Percentiles rank a stretch among this genome's conserved stretches.
Conservation (phyloP, 2,888 invertebrate genomes). For the Poecilobothrus nobilitatus region DNA sequence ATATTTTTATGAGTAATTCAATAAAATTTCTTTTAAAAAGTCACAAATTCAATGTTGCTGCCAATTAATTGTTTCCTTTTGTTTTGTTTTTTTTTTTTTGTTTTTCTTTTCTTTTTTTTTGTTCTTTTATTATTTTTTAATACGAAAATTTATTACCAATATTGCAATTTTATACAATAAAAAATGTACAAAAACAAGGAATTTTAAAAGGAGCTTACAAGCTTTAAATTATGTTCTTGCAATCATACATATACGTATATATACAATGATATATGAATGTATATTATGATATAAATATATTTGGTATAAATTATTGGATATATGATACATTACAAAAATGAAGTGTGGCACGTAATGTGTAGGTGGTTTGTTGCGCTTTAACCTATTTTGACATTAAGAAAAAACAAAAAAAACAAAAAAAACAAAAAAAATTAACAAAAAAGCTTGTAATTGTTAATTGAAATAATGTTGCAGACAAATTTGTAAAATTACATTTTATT, state of each 20-base stretch:
- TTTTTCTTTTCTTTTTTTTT: background rate
- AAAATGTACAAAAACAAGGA: background rate
- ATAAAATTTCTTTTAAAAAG: constrained; percentile 1
- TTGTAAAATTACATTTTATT: background rate
- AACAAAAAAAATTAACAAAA: background rate
- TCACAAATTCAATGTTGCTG: constrained; percentile 3
- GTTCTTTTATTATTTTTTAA: too few species aligned
- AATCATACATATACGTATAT: background rate
- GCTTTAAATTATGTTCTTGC: background rate
- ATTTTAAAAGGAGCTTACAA: constrained; percentile 1
- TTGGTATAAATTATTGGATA: too few species aligned
- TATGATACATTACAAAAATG: too few species aligned
- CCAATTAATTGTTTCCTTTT: background rate
- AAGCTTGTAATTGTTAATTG: background rate
- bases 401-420: too few species aligned
- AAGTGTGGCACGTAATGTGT: background rate
- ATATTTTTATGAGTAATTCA: constrained; percentile 1
- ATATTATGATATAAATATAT: too few species aligned
- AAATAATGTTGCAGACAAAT: constrained; percentile 4
- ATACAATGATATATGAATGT: background rate
- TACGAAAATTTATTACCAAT: background rate
- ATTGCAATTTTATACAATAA: background rate
- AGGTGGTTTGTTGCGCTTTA: background rate
- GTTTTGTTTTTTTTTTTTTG: background rate
- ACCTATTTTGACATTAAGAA: background rate